These are phyloP conservation scores for Morone chrysops DNA, from an alignment of 2,113 vertebrate species.

Conservation along the genomic window DNA sequence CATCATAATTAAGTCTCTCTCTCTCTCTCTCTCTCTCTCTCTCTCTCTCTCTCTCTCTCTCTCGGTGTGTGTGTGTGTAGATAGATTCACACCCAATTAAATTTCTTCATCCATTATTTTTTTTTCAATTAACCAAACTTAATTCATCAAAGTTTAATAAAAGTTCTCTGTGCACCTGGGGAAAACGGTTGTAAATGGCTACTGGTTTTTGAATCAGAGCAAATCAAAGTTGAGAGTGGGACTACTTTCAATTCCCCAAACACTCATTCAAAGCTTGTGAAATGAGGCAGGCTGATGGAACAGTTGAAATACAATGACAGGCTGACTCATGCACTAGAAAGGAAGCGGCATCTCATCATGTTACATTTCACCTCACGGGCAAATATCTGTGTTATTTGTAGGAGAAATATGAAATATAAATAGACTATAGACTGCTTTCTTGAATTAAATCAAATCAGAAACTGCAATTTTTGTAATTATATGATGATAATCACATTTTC, in stretches of 20 bases:
- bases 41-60: neutral
- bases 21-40: too few species aligned
- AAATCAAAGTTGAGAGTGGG: constrained; percentile 21
- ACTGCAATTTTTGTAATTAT: too few species aligned
- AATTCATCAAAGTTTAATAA: constrained; percentile 57
- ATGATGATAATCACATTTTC: too few species aligned
- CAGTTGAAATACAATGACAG: neutral
- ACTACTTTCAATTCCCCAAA: constrained; percentile 18
- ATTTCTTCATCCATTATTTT: constrained; percentile 15
- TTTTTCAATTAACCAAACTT: constrained; percentile 50
- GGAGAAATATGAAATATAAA: too few species aligned
- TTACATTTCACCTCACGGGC: neutral
- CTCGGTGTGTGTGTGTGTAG: neutral
- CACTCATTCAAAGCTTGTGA: constrained; percentile 18
- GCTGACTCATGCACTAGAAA: neutral
- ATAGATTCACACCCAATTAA: constrained; percentile 32
- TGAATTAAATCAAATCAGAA: too few species aligned
- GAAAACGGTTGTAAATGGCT: neutral
- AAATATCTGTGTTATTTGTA: neutral
- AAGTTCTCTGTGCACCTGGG: constrained; percentile 30
- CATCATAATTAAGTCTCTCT: constrained; percentile 22
- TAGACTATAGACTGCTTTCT: too few species aligned
- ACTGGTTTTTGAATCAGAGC: constrained; percentile 10
- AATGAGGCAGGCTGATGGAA: neutral
- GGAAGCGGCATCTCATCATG: neutral